Base-by-base conservation (phyloP, 2,113 vertebrate genomes). In the Gymnocephalus cernua region DNA sequence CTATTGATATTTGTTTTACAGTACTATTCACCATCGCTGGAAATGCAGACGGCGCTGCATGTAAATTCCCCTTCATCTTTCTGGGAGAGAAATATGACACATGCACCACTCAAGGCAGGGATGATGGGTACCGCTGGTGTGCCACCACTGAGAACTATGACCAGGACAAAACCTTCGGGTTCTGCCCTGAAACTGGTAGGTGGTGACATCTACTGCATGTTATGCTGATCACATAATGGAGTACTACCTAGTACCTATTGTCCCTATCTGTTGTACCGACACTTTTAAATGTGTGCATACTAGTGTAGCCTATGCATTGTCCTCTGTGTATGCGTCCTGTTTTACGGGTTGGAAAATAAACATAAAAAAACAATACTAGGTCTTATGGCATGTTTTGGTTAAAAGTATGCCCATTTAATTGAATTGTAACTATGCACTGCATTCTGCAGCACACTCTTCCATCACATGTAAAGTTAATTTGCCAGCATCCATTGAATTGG, bases 101-200 rank as follows among this genome's bases (percentile, higher is more conserved):
- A 79, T 99, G 98, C 83, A 99, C 98, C 66, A 99, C 98, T 0
- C 85, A 95, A 81, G 98, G 98, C 74, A 96, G 98, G 61, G 95
- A 96, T 0, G 98, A 99, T 0, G 98, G 98, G 6, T 99, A 99
- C 85, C 96, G 98, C 48, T 99, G 98, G 98, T 99, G 98, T 58
- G 94, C 96, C 50, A 99, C 98, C 70, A 99, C 98, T 0, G 98
- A 99, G 35, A 94, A 99, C 93, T 99, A 99, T 0, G 98, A 99
- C n/a, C 90, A 91, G 0, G 98, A 99, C 83, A 99, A 94, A 92
- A 95, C 94, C 77, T 99, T 97, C 0, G 98, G 98, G 62, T 99
- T 99, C 95, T 99, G 98, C 71, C 98, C 98, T 0, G 98, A 99
- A 88, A 99, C 98, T 0, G 97, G 98, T 99, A 89, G 0, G 82